Evolutionary conservation across 2,113 vertebrate genomes (phyloP), one percentile per base, ranked within the genome.

Genomic region (Carollia perspicillata): DNA sequence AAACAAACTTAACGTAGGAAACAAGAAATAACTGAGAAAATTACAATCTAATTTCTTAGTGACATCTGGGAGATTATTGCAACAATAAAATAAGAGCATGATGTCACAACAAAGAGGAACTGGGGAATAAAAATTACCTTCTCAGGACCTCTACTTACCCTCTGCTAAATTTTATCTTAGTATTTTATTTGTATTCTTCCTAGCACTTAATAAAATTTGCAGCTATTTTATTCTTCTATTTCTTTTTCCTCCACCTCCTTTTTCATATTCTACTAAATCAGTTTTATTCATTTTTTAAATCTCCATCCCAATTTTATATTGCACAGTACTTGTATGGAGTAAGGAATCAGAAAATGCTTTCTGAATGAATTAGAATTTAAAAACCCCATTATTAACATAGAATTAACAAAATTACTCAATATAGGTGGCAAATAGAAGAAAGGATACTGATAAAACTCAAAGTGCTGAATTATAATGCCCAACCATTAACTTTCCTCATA

Each of bases 11-110:
- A 97, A 94, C 84, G 28, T 78, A 78, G 35, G 72, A 91, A 92
- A 85, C 9, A 95, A 74, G 35, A 95, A 95, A 83, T 89, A 93
- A 49, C 23, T 72, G 68, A 89, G 86, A 94, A 95, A 97, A 95
- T 89, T 89, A 80, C 3, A 91, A 30, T 93, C 33, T 11, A 88
- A 51, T 71, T 90, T 95, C 42, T 75, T 88, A n/a, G 49, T 94
- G 84, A 90, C 47, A 86, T 83, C 93, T 96, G 78, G 86, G 37
- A 90, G 17, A 40, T 95, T 93, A 85, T 81, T 93, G 20, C 33
- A 86, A 74, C 35, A 89, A 78, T 89, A 88, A 97, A 90, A 84
- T 84, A 93, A 95, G 71, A 88, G 37, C 40, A 91, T 90, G 40
- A 42, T 93, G 30, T 40, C 47, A 74, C 94, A 47, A 77, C n/a